Base-by-base conservation (phyloP, 2,113 vertebrate genomes). In the Heptranchias perlo region DNA sequence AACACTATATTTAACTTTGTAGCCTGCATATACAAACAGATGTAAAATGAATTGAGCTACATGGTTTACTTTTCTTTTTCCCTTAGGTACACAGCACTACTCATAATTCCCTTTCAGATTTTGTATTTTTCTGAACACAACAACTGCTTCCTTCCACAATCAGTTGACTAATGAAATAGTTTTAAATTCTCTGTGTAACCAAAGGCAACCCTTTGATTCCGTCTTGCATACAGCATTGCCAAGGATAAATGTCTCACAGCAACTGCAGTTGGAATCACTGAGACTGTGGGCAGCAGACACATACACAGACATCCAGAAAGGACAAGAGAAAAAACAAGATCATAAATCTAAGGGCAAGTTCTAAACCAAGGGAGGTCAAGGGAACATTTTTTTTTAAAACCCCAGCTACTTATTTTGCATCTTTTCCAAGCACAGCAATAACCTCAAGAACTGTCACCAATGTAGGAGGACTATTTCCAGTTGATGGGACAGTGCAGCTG, bases 71-170 rank as follows among this genome's bases (percentile, higher is more conserved):
- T 65, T 39, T 44, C 35, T 39, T 94, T 64, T 47, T 11, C 47
- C 93, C 39, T 14, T 31, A 31, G 44, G 44, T 49, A 69, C 25
- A 95, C 64, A 95, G 39, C 65, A 49, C 65, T 95, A 69, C 44
- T 69, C 23, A 49, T 69, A 69, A 95, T 95, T 95, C 64, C 93
- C 64, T 95, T 69, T 95, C 93, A 95, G 14, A 69, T 94, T 94
- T 65, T 65, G 39, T 4, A 49, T 87, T 87, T 87, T 65, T 94
- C 39, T 95, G 58, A 95, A 49, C 64, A 65, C 47, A 95, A 47
- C 64, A 67, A 69, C 93, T 47, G 67, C 31, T 69, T 95, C 58
- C 39, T 65, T 49, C 64, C 39, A 69, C 64, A 35, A 69, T 95
- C 93, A 28, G 23, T 95, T 95, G 64, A 95, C 44, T 95, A 69